Evolutionary conservation across 2,113 vertebrate species (phyloP).

Genomic region (Gila orcuttii): DNA sequence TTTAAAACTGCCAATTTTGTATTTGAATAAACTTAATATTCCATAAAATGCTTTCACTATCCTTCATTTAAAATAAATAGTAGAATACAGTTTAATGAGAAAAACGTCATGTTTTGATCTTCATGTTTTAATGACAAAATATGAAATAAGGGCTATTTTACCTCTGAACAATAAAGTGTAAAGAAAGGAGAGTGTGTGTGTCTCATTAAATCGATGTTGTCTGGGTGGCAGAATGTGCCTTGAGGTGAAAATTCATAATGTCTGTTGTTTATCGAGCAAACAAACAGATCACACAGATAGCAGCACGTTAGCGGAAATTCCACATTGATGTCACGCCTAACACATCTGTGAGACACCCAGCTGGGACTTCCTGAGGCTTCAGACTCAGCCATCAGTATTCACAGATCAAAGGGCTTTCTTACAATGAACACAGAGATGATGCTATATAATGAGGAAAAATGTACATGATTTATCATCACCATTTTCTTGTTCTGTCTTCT

Average conservation of each 20-base stretch:
- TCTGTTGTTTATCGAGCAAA: neutral
- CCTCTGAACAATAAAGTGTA: neutral
- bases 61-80: neutral
- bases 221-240: neutral
- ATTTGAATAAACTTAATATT: conserved; percentile 41
- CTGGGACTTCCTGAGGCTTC: conserved; percentile 43
- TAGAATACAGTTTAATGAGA: neutral
- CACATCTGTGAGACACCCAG: conserved; percentile 36
- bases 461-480: neutral
- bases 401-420: neutral
- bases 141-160: neutral
- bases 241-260: neutral
- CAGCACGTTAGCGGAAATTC: conserved; percentile 30
- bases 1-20: conserved; percentile 41
- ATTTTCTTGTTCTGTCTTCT: neutral
- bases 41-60: neutral
- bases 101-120: neutral
- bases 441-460: neutral
- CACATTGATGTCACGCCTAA: conserved; percentile 27
- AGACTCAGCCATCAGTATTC: neutral
- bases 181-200: neutral
- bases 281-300: conserved; percentile 34
- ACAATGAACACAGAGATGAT: neutral
- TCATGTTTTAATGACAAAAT: neutral
- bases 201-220: conserved; percentile 11